Evolutionary conservation across 2,888 invertebrate species (phyloP).

Genomic region (Scaptomyza polygonia): DNA sequence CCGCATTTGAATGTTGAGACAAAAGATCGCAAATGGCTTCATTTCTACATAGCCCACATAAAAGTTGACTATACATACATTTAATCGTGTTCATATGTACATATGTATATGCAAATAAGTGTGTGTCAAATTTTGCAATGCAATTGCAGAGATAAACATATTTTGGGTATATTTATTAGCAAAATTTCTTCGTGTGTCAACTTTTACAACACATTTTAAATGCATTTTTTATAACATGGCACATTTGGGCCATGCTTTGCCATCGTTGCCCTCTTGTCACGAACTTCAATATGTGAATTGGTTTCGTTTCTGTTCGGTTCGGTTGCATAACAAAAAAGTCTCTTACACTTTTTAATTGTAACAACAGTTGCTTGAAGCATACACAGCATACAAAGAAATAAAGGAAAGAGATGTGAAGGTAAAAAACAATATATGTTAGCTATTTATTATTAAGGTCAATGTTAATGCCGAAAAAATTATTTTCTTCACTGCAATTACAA

Average conservation of each 20-base stretch:
- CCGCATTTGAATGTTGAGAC: slow-evolving; percentile 50
- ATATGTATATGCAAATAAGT: slow-evolving; percentile 39
- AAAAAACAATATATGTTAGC: slow-evolving; percentile 47
- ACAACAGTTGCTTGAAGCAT: slow-evolving; percentile 40
- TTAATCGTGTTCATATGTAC: slow-evolving; percentile 7
- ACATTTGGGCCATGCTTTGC: slow-evolving; percentile 34
- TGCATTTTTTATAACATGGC: slow-evolving; percentile 33
- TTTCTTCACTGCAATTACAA: slow-evolving; percentile 11
- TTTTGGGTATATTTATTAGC: background rate
- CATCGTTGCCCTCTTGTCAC: slow-evolving; percentile 53
- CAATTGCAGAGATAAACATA: slow-evolving; percentile 29
- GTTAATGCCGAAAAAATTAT: slow-evolving; percentile 60
- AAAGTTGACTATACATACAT: slow-evolving; percentile 34
- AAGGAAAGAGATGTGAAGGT: slow-evolving; percentile 19
- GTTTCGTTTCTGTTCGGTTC: slow-evolving; percentile 35
- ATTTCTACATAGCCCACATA: slow-evolving; percentile 58
- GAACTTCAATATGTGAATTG: slow-evolving; percentile 60
- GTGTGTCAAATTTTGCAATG: slow-evolving; percentile 34
- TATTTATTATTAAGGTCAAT: slow-evolving; percentile 78
- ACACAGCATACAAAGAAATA: slow-evolving; percentile 5
- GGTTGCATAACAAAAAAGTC: slow-evolving; percentile 58
- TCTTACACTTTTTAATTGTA: slow-evolving; percentile 53
- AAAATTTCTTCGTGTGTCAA: slow-evolving; percentile 1
- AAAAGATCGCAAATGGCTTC: slow-evolving; percentile 56
- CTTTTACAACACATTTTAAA: slow-evolving; percentile 24